phyloP scores from a whole-genome alignment of 2,113 vertebrate genomes.

The Leptobrachium leishanense region DNA sequence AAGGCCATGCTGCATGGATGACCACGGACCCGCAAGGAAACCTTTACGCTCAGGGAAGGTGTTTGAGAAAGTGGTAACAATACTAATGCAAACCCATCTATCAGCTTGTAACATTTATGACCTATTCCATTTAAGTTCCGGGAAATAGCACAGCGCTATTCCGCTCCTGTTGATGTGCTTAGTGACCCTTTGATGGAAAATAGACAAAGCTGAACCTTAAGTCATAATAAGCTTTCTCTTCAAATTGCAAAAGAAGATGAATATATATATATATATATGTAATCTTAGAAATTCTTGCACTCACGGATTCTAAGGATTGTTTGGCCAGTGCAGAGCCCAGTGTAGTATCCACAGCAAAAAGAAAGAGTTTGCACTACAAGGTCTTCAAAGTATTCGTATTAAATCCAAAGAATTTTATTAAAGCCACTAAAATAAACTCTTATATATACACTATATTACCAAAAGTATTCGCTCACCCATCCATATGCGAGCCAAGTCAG shows the following conservation, averaged over 20 bases:
- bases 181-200: conserved; percentile 33
- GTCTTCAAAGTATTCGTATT: too few relatives aligned
- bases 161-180: conserved; percentile 8
- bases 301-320: too few relatives aligned
- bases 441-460: too few relatives aligned
- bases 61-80: conserved; percentile 18
- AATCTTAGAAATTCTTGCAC: too few relatives aligned
- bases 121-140: conserved; percentile 10
- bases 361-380: too few relatives aligned
- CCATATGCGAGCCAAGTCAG: too few relatives aligned
- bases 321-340: too few relatives aligned
- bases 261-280: too few relatives aligned
- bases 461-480: too few relatives aligned
- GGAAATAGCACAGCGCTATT: conserved; percentile 1
- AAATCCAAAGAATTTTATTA: too few relatives aligned
- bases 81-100: conserved; percentile 32
- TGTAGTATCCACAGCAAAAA: too few relatives aligned
- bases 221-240: conserved; percentile 35
- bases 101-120: conserved; percentile 34
- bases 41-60: conserved; percentile 22
- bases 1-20: not conserved
- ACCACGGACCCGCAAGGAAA: not conserved
- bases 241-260: not conserved
- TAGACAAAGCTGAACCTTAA: conserved; percentile 19
- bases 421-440: too few relatives aligned